phyloP scores from a whole-genome alignment of 2,113 vertebrate species.

The Podarcis cretensis region DNA sequence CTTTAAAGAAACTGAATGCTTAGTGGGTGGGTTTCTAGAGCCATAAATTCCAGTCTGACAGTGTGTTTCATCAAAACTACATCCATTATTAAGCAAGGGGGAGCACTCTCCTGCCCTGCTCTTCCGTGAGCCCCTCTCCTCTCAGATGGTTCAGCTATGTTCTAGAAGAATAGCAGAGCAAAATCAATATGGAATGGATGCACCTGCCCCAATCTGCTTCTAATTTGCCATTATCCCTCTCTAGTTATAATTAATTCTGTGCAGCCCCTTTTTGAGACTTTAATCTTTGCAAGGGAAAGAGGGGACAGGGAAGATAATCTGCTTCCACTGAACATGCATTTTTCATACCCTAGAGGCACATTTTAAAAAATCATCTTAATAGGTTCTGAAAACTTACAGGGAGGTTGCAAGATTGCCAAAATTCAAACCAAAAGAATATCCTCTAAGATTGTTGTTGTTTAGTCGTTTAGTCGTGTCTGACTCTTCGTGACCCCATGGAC shows the following conservation, averaged over 20 bases:
- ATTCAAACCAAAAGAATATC: background rate
- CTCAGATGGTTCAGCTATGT: background rate
- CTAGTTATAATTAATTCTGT: constrained; percentile 45
- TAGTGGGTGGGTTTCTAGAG: background rate
- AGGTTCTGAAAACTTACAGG: background rate
- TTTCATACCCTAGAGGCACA: constrained; percentile 9
- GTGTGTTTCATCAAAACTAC: background rate
- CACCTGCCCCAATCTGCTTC: background rate
- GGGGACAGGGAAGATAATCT: too few relatives aligned
- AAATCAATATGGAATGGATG: background rate
- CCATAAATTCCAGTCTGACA: background rate
- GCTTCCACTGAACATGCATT: constrained; percentile 4
- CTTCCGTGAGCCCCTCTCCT: background rate
- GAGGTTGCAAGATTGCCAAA: background rate
- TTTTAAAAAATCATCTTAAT: background rate
- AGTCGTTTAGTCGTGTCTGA: too few relatives aligned
- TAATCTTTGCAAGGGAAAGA: background rate
- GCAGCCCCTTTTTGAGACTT: constrained; percentile 39
- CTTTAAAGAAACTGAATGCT: background rate
- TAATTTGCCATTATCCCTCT: constrained; percentile 31
- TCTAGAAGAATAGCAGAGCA: constrained; percentile 1
- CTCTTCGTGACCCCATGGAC: too few relatives aligned
- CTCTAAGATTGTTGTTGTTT: too few relatives aligned
- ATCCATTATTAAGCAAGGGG: constrained; percentile 20
- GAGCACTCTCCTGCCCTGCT: background rate